Base-by-base conservation (phyloP, 2,888 invertebrate genomes). In the Lamellibrachia columna region DNA sequence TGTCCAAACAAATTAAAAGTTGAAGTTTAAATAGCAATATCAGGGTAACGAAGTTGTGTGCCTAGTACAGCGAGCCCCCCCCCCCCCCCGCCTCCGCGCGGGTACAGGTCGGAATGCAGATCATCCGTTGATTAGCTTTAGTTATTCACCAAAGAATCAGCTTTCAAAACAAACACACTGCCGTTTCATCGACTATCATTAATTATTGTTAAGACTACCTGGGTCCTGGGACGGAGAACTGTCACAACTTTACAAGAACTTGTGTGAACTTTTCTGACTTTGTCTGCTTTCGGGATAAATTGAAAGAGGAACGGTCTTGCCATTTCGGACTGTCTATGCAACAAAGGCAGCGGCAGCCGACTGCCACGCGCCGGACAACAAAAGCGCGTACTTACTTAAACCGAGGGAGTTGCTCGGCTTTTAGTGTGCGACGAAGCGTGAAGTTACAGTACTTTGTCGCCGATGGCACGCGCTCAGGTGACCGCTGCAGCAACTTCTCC, bases 391-490 rank as follows among this genome's bases (percentile, higher is more conserved):
- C 75, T 75, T 75, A 75, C 75, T 75, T 75, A 75, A 75, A 75
- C 75, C 75, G 75, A 75, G 75, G 4, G 75, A 75, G 75, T 75
- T 75, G 75, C 75, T 75, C 75, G 75, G 75, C 22, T 22, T 75
- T 1, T 15, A 22, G n/a, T 75, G 75, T 75, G 75, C 75, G 75
- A 75, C 75, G 75, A 75, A 75, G 75, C 75, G 22, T 75, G 75
- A 75, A 75, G 75, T 75, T 75, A n/a, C 22, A 6, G 75, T 75
- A 75, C 75, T 75, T 75, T 75, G 75, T 75, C 75, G 75, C 75
- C 75, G 75, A 75, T 75, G 75, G 75, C 75, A 75, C 75, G 75
- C 75, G 75, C 75, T 22, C 75, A 75, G 75, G 75, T 75, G 22
- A 75, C 75, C 75, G 75, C 75, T 75, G 75, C 75, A 3, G n/a